Base-by-base conservation (phyloP, 2,113 vertebrate species). In the Halichoerus grypus region DNA sequence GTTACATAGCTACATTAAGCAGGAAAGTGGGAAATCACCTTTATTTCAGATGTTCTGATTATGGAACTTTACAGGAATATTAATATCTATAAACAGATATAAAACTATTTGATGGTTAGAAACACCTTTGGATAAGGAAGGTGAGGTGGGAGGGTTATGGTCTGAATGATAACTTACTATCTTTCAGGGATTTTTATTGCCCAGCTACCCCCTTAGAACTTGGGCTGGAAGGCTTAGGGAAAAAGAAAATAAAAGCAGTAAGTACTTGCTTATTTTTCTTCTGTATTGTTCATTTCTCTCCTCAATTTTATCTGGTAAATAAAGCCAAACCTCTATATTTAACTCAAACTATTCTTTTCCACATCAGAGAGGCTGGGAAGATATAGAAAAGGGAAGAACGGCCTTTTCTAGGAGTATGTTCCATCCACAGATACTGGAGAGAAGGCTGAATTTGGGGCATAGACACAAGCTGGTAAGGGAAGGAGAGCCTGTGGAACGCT, bases 221-320 rank as follows among this genome's bases (percentile, higher is more conserved):
- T 86, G 9, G 7, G 0, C 13, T 51, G 81, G 53, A 83, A 92
- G 31, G 42, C 13, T 81, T 82, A 42, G 2, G 28, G 24, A 59
- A 26, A 69, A 79, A 22, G 4, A 31, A 74, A 79, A 39, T 26
- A 55, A 88, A 88, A 57, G 36, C 31, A 83, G 14, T 71, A 77
- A 86, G 33, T n/a, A 39, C 28, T 69, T 82, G 22, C 5, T 90
- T 96, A 69, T 83, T 95, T 89, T 83, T 67, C 71, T 53, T 31
- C 7, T 61, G 1, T 18, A 36, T 28, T 55, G 1, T 61, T 93
- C 11, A 49, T 76, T 91, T 84, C 51, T 63, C n/a, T 81, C 26
- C 10, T 89, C 11, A 7, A 0, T 61, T 95, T 88, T 76, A 80
- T 59, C 19, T 67, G 33, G 36, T 57, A 67, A 82, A 77, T 71